Conservation (phyloP, 1,140 invertebrate genomes). For the Brachionus angularis region DNA sequence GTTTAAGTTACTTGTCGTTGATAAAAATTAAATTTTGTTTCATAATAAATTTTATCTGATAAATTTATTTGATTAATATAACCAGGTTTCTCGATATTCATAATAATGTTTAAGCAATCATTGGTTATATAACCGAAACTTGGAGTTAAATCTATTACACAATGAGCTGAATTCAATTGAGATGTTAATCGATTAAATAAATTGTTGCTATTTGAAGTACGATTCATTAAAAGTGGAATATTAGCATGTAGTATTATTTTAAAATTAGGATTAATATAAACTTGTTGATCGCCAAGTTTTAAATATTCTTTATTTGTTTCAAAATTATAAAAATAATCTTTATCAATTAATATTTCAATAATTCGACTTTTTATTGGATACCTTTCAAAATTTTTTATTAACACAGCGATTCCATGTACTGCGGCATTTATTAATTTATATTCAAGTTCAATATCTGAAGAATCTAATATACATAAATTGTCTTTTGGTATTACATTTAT, state of each 20-base stretch:
- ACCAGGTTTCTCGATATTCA: conserved; percentile 30
- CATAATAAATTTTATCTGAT: conserved; percentile 14
- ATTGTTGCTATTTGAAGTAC: not conserved
- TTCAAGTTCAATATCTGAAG: conserved; percentile 51
- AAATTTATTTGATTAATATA: conserved; percentile 23
- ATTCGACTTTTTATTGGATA: not conserved
- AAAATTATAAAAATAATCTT: conserved; percentile 13
- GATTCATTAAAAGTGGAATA: not conserved
- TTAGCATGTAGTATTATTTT: conserved; percentile 25
- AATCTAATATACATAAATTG: conserved; percentile 54
- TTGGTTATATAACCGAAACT: not conserved
- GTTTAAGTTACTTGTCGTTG: not conserved
- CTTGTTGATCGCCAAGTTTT: conserved; percentile 20
- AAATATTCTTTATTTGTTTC: conserved; percentile 13
- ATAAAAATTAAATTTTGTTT: conserved; percentile 3
- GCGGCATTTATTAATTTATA: conserved; percentile 53
- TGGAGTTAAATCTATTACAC: conserved; percentile 10
- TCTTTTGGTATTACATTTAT: conserved; percentile 46
- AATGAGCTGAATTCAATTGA: conserved; percentile 24
- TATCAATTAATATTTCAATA: conserved; percentile 1
- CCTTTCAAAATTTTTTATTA: conserved; percentile 10
- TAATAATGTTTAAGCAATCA: conserved; percentile 12
- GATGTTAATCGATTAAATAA: conserved; percentile 14
- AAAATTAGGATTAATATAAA: conserved; percentile 25
- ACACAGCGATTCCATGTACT: conserved; percentile 49